Percentiles rank a stretch among this genome's conserved stretches.
These are phyloP conservation scores for Nestor notabilis DNA, from an alignment of 2,113 vertebrate genomes.

Conservation along the genomic window DNA sequence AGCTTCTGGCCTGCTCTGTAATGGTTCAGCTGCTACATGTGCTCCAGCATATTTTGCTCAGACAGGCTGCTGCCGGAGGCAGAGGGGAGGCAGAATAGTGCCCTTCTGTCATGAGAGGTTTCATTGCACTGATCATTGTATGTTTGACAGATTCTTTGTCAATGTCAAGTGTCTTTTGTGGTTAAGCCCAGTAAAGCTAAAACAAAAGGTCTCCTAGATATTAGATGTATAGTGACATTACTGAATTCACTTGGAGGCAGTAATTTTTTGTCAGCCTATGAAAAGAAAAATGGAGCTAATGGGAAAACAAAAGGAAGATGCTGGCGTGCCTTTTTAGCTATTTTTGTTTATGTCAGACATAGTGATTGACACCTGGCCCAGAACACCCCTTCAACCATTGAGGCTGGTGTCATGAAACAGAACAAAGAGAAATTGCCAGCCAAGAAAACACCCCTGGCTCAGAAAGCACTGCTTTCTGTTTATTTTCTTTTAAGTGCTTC, in stretches of 20 bases:
- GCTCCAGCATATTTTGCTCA: conserved; percentile 54
- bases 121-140: conserved; percentile 68
- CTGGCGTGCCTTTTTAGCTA: conserved; percentile 61
- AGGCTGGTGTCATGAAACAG: conserved; percentile 56
- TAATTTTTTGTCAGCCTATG: conserved; percentile 68
- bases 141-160: conserved; percentile 79
- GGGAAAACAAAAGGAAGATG: conserved; percentile 71
- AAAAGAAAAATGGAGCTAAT: conserved; percentile 74
- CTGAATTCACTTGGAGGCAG: conserved; percentile 72
- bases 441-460: conserved; percentile 62
- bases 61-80: conserved; percentile 60
- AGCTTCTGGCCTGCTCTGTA: conserved; percentile 58
- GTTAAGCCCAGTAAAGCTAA: conserved; percentile 74
- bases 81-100: conserved; percentile 29
- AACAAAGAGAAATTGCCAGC: conserved; percentile 73
- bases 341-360: conserved; percentile 70
- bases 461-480: conserved; percentile 44
- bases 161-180: conserved; percentile 78
- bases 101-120: conserved; percentile 72
- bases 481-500: conserved; percentile 62
- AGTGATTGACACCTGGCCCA: conserved; percentile 69
- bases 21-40: conserved; percentile 62
- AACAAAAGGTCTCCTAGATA: conserved; percentile 75
- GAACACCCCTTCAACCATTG: conserved; percentile 52
- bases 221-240: conserved; percentile 74